Percentiles rank a stretch among this genome's conserved stretches.
Conservation (phyloP, 1,140 invertebrate species). For the Lamellibrachia luymesi region DNA sequence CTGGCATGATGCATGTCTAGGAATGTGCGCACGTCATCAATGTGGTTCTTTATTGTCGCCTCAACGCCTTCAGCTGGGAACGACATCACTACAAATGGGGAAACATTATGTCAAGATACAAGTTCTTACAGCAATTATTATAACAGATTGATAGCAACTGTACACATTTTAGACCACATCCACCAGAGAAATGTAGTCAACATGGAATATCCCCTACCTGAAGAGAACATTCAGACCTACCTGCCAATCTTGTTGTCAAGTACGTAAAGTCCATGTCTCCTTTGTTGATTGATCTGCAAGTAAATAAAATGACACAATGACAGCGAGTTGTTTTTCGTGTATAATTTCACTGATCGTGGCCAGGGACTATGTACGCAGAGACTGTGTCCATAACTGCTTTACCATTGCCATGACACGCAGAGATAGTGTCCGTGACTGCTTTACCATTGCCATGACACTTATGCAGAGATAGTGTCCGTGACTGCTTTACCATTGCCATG, state of each 20-base stretch:
- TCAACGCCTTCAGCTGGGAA: slow-evolving; percentile 92
- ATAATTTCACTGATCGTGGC: not conserved
- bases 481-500: too few species aligned
- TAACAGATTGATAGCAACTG: not conserved
- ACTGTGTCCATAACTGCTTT: too few species aligned
- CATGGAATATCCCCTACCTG: too few species aligned
- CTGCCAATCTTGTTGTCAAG: slow-evolving; percentile 78
- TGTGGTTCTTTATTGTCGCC: slow-evolving; percentile 87
- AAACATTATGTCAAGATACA: not conserved
- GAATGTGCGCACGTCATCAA: slow-evolving; percentile 79
- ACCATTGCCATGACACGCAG: too few species aligned
- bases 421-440: too few species aligned
- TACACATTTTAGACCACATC: not conserved
- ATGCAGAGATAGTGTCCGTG: too few species aligned
- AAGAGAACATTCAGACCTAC: slow-evolving; percentile 69
- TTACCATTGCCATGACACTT: too few species aligned
- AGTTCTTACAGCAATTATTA: not conserved
- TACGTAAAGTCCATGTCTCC: slow-evolving; percentile 87
- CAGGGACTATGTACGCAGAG: too few species aligned
- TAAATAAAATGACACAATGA: not conserved
- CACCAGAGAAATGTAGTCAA: not conserved
- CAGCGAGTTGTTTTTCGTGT: not conserved
- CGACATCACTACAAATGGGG: slow-evolving; percentile 76
- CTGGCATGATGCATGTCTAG: slow-evolving; percentile 67
- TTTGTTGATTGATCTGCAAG: slow-evolving; percentile 75